A percentile compares a stretch with the other conserved stretches of the same genome.
Conservation (phyloP, 2,113 vertebrate genomes). For the Trogon surrucura region DNA sequence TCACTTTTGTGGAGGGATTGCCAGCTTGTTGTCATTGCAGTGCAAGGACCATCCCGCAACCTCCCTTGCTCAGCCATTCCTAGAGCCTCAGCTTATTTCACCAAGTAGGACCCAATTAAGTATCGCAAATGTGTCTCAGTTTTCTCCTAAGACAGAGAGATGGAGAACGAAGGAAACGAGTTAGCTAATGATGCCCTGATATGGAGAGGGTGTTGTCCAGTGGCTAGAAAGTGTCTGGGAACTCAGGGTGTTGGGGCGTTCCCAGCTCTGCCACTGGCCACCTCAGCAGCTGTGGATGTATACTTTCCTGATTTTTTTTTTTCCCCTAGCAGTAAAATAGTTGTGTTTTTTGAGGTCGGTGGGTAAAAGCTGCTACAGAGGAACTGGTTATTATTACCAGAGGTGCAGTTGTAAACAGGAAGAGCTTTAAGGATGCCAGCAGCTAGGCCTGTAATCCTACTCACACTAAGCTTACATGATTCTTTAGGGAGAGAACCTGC, state of each 20-base stretch:
- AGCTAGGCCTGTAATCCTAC: slow-evolving; percentile 39
- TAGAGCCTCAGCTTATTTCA: not conserved
- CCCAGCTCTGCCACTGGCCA: not conserved
- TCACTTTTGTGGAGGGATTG: not conserved
- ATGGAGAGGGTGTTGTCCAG: not conserved
- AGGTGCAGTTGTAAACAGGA: slow-evolving; percentile 39
- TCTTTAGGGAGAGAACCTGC: not conserved
- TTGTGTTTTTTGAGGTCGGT: not conserved
- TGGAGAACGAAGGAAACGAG: not conserved
- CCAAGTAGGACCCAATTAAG: not conserved
- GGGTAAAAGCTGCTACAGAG: not conserved
- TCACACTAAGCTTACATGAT: not conserved
- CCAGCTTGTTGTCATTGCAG: not conserved
- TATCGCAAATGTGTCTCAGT: not conserved
- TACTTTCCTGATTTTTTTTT: not conserved
- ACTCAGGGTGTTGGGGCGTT: not conserved
- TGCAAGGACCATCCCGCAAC: not conserved
- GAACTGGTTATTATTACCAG: not conserved
- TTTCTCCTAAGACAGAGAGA: not conserved
- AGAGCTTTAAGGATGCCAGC: slow-evolving; percentile 48
- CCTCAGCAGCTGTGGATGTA: not conserved
- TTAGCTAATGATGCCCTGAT: not conserved
- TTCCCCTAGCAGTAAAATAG: not conserved
- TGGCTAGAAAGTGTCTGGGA: not conserved
- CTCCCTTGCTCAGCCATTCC: not conserved